These are phyloP conservation scores for Pseudolycoriella hygida DNA, from an alignment of 2,888 invertebrate genomes.

Conservation along the genomic window DNA sequence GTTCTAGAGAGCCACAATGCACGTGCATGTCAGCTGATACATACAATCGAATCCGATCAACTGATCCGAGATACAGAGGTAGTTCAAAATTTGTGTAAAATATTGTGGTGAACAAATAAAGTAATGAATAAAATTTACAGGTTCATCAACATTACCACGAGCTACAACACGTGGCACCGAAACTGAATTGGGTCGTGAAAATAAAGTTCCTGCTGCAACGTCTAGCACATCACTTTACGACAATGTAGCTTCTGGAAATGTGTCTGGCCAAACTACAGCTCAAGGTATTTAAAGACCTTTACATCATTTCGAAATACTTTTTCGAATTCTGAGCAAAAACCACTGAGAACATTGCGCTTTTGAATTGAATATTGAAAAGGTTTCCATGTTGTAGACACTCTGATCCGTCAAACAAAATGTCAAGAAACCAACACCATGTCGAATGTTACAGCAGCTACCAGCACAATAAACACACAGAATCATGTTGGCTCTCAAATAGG, in stretches of 20 bases:
- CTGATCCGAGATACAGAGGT: constrained; percentile 66
- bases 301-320: background rate
- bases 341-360: too few relatives aligned
- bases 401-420: constrained; percentile 48
- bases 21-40: constrained; percentile 92
- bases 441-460: constrained; percentile 42
- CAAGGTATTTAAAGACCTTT: constrained; percentile 15
- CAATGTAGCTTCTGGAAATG: constrained; percentile 38
- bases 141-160: constrained; percentile 71
- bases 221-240: constrained; percentile 78
- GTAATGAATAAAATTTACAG: constrained; percentile 25
- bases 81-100: background rate
- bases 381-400: constrained; percentile 23
- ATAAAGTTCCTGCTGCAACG: constrained; percentile 69
- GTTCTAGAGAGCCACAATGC: constrained; percentile 74
- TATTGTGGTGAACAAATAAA: background rate
- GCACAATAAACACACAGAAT: constrained; percentile 50
- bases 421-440: constrained; percentile 53
- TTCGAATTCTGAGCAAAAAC: background rate
- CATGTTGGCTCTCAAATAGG: constrained; percentile 41
- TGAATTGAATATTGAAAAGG: too few relatives aligned
- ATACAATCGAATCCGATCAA: constrained; percentile 66
- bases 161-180: constrained; percentile 48
- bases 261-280: constrained; percentile 3
- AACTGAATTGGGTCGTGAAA: constrained; percentile 40